Base-by-base conservation (phyloP, 2,113 vertebrate species). In the Typhlomys cinereus region DNA sequence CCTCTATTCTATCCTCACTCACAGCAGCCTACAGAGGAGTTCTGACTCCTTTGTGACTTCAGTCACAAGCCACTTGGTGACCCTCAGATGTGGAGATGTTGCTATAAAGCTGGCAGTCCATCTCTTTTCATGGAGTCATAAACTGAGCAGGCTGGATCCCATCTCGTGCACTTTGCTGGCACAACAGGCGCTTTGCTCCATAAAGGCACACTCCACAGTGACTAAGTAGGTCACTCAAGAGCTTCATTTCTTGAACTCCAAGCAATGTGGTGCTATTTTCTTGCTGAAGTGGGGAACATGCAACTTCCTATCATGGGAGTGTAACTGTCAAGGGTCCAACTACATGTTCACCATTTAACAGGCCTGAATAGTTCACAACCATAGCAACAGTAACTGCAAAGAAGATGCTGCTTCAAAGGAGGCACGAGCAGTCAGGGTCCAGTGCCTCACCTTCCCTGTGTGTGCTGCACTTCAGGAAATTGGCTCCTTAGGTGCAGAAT, bases 231-330 rank as follows among this genome's bases (percentile, higher is more conserved):
- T 61, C 74, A 93, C 64, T 50, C 44, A 17, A 70, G 52, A 69
- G 50, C 15, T 13, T 31, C 13, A 17, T 74, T 67, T 86, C 69
- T n/a, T 75, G 69, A 78, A 93, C 73, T 64, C 27, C 0, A 8
- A 83, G 41, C 64, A 92, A 46, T 74, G 90, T 34, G 84, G 83
- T 31, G 62, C 13, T 46, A 52, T 85, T 93, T 78, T 91, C 54
- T 91, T 54, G 71, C 17, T 92, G 61, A 64, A 71, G 73, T 1
- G 6, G 21, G 7, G 12, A n/a, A n/a, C 46, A 46, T 74, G 7
- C 8, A 76, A 69, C 54, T 91, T 91, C 23, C 36, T 41, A 7
- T 76, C 75, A 85, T 0, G 0, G 25, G 36, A 82, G 90, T 90
- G 73, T 74, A 52, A 78, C 27, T 74, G 46, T 85, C 62, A 82